These are phyloP conservation scores for Plutella xylostella DNA, from an alignment of 2,888 invertebrate genomes.

Conservation along the genomic window DNA sequence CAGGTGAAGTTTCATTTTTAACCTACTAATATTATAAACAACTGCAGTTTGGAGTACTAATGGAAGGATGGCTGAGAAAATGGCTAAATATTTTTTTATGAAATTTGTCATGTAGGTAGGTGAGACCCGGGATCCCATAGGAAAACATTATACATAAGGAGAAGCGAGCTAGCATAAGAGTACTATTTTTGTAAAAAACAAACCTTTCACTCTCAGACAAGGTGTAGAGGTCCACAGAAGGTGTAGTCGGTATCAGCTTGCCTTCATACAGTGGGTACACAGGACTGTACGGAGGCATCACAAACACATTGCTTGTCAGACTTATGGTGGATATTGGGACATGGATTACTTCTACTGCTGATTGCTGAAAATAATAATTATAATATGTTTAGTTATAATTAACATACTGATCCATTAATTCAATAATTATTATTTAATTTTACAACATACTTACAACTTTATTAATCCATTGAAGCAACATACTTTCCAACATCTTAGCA, in stretches of 20 bases:
- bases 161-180: too few relatives aligned
- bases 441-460: conserved; percentile 54
- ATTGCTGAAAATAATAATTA: conserved; percentile 57
- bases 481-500: conserved; percentile 40
- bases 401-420: too few relatives aligned
- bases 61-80: too few relatives aligned
- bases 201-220: conserved; percentile 37
- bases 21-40: too few relatives aligned
- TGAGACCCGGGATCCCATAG: too few relatives aligned
- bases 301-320: conserved; percentile 69
- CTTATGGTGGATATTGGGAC: conserved; percentile 71
- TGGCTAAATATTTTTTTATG: too few relatives aligned
- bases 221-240: conserved; percentile 43
- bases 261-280: conserved; percentile 67
- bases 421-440: too few relatives aligned
- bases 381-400: background rate
- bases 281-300: conserved; percentile 71
- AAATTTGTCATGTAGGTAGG: too few relatives aligned
- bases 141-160: too few relatives aligned
- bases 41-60: too few relatives aligned
- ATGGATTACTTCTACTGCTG: conserved; percentile 70
- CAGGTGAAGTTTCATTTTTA: too few relatives aligned
- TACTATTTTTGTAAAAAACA: too few relatives aligned
- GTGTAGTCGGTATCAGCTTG: conserved; percentile 35
- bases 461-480: conserved; percentile 66